A percentile compares a stretch with the other conserved stretches of the same genome.
phyloP scores from a whole-genome alignment of 2,888 invertebrate species.

The Papilio demoleus region DNA sequence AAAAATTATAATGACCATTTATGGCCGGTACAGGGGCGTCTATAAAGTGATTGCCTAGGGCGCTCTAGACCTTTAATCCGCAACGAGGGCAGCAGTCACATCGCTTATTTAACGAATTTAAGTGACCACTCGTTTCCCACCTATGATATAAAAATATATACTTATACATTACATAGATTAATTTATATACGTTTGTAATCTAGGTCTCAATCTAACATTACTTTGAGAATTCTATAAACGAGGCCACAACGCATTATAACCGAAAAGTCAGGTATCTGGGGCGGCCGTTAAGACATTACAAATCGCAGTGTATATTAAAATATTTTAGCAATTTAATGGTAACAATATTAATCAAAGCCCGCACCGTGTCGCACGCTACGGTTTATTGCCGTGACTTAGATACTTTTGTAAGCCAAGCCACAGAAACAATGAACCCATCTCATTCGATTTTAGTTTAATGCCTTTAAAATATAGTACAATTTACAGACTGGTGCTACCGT shows the following conservation, averaged over 20 bases:
- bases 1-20: too few species aligned
- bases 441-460: neutral
- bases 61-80: too few species aligned
- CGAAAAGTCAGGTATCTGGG: slow-evolving; percentile 19
- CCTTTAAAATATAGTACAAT: too few species aligned
- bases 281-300: slow-evolving; percentile 35
- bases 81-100: too few species aligned
- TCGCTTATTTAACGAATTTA: too few species aligned
- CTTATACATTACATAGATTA: too few species aligned
- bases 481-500: too few species aligned
- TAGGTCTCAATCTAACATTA: slow-evolving; percentile 20
- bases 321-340: slow-evolving; percentile 22
- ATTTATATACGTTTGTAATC: slow-evolving; percentile 1
- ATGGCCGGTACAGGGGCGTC: too few species aligned
- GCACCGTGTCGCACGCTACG: slow-evolving; percentile 35
- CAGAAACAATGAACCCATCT: neutral
- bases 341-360: slow-evolving; percentile 28
- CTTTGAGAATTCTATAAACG: slow-evolving; percentile 19
- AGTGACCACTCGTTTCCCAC: too few species aligned
- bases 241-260: slow-evolving; percentile 15
- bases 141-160: too few species aligned
- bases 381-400: slow-evolving; percentile 17
- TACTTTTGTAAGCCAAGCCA: slow-evolving; percentile 10
- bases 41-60: too few species aligned
- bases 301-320: slow-evolving; percentile 24